These are phyloP conservation scores for Phaethon lepturus DNA, from an alignment of 2,113 vertebrate genomes.

Conservation along the genomic window DNA sequence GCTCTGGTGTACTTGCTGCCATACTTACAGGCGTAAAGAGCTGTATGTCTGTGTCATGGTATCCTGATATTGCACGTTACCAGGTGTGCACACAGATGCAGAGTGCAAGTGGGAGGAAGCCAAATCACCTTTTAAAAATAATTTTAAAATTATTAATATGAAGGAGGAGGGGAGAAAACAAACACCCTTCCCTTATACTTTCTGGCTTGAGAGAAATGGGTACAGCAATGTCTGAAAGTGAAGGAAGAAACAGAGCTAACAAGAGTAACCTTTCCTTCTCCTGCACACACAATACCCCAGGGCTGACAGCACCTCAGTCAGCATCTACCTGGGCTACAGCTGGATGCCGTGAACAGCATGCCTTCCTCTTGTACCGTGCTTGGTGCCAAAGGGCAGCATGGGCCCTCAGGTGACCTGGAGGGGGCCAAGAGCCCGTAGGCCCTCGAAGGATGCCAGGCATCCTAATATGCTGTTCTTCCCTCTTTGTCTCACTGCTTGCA, in stretches of 20 bases:
- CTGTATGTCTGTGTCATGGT: neutral
- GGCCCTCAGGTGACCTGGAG: neutral
- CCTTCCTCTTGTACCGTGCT: neutral
- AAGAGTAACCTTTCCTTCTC: constrained; percentile 1
- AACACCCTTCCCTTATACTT: neutral
- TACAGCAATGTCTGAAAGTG: neutral
- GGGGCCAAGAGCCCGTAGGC: neutral
- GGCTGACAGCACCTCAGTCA: neutral
- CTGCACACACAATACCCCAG: accelerated
- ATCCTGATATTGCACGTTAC: neutral
- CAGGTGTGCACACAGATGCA: neutral
- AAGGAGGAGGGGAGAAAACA: neutral
- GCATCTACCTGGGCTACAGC: neutral
- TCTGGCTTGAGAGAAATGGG: neutral
- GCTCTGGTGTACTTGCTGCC: neutral
- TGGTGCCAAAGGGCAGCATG: neutral
- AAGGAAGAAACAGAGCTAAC: neutral
- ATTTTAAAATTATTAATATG: neutral
- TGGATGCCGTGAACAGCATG: neutral
- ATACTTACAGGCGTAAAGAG: neutral
- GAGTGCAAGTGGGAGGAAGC: neutral
- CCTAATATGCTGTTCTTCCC: neutral
- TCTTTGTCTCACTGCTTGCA: neutral
- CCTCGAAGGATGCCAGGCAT: neutral
- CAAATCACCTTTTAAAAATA: neutral